Base-by-base conservation (phyloP, 2,113 vertebrate genomes). In the Gorsachius goisagi region DNA sequence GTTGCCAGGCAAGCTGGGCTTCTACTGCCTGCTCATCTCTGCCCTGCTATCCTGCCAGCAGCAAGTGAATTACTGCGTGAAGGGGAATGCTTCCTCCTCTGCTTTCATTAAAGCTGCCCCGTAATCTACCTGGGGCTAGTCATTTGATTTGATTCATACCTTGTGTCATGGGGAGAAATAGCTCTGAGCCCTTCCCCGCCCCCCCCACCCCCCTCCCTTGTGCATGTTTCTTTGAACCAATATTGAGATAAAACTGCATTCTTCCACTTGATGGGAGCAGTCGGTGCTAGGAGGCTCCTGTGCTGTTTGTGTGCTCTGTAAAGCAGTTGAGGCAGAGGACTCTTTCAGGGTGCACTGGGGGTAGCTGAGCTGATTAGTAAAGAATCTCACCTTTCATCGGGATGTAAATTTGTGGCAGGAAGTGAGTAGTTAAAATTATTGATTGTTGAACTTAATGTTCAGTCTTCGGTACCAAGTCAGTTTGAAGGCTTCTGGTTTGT, bases 401-500 rank as follows among this genome's bases (percentile, higher is more conserved):
- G 67, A 18, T 33, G 6, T 56, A 77, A 56, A 23, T 37, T 52
- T 58, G 24, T 90, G 81, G 18, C 72, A 91, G 69, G 53, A 85
- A 78, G 41, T 5, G 32, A 76, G n/a, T 16, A 44, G 84, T 50
- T 85, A 45, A 83, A 78, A 33, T 33, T 68, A 12, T 27, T 47
- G 35, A 44, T 56, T 30, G 47, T 64, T 4, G 1, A 49, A 52
- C 45, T 79, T 28, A 2, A 0, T 21, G 27, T 53, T 96, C 3
- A 0, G 39, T 77, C 33, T 81, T 56, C 30, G 66, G 27, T 59
- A 64, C 30, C 16, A 58, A 45, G 41, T 52, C 52, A 83, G 0
- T 89, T 76, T 81, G 56, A 93, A 89, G 45, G 56, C 35, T 87
- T 89, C 53, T 73, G n/a, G n/a, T 88, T 94, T 90, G 24, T 86